These are phyloP conservation scores for Drosophila testacea DNA, from an alignment of 2,888 invertebrate genomes.

Conservation along the genomic window DNA sequence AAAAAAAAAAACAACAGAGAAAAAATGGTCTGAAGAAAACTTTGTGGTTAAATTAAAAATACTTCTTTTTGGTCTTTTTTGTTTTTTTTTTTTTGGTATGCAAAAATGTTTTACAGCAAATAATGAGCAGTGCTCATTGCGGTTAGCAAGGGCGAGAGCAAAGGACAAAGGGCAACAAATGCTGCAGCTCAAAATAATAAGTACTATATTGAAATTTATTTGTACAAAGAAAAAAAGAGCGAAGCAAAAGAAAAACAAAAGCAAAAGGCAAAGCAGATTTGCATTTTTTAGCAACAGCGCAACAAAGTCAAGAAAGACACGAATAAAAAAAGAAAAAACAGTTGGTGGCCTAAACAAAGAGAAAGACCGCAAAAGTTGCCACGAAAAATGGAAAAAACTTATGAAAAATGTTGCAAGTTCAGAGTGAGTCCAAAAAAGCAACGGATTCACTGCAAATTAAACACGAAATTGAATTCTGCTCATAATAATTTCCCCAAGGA, in stretches of 20 bases:
- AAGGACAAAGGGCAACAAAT: constrained; percentile 27
- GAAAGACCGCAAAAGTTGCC: constrained; percentile 45
- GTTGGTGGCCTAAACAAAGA: constrained; percentile 60
- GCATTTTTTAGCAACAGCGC: constrained; percentile 45
- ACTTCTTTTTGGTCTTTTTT: constrained; percentile 47
- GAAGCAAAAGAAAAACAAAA: constrained; percentile 21
- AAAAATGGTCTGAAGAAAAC: constrained; percentile 49
- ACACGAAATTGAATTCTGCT: constrained; percentile 80
- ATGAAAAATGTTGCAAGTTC: constrained; percentile 33
- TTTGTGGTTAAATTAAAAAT: constrained; percentile 78
- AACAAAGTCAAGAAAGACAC: constrained; percentile 8
- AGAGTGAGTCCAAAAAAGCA: constrained; percentile 41
- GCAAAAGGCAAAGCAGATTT: constrained; percentile 61
- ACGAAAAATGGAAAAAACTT: constrained; percentile 32
- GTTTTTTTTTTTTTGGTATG: constrained; percentile 55
- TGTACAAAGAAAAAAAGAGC: constrained; percentile 34
- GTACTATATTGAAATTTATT: constrained; percentile 69
- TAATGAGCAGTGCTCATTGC: constrained; percentile 60
- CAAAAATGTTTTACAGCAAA: constrained; percentile 56
- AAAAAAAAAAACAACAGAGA: too few relatives aligned
- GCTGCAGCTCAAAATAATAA: constrained; percentile 53
- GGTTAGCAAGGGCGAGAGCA: constrained; percentile 30
- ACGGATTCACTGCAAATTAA: constrained; percentile 77
- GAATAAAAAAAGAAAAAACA: constrained; percentile 28
- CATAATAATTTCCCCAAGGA: constrained; percentile 82